Percentiles rank a stretch among this genome's conserved stretches.
Evolutionary conservation across 2,797 vertebrate genomes (phyloP).

Genomic region (Anableps anableps): DNA sequence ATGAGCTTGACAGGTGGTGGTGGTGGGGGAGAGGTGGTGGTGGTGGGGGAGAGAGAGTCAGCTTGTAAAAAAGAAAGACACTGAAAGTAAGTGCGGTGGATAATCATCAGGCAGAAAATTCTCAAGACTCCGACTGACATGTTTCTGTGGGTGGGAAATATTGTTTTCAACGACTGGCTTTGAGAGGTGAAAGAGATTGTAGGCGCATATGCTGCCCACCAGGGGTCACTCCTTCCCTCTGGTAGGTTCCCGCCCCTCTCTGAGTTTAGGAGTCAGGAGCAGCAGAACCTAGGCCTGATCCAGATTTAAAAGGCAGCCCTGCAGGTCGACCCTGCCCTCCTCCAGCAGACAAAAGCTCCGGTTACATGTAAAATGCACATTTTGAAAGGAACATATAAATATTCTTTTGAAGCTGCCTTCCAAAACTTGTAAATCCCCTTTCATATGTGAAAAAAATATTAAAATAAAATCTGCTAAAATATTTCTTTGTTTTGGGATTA

Average conservation of each 20-base stretch:
- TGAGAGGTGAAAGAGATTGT: constrained; percentile 3
- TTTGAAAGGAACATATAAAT: constrained; percentile 67
- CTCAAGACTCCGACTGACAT: constrained; percentile 11
- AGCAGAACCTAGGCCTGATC: constrained; percentile 42
- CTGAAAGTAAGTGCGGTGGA: constrained; percentile 25
- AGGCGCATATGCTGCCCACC: constrained; percentile 58
- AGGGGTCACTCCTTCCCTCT: constrained; percentile 75
- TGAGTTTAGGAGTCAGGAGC: background rate
- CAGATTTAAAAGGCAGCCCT: constrained; percentile 45
- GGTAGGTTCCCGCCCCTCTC: background rate
- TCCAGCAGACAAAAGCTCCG: constrained; percentile 56
- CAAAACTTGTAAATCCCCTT: constrained; percentile 62
- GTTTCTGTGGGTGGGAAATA: constrained; percentile 24
- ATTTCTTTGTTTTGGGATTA: constrained; percentile 57
- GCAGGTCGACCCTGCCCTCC: constrained; percentile 38
- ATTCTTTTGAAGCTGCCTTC: constrained; percentile 71
- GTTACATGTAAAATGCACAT: constrained; percentile 66
- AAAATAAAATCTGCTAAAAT: constrained; percentile 54
- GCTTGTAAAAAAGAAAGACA: constrained; percentile 47
- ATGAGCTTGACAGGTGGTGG: constrained; percentile 50
- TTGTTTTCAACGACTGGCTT: constrained; percentile 17
- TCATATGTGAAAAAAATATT: constrained; percentile 43
- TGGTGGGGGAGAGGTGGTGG: constrained; percentile 41
- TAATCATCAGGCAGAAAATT: constrained; percentile 30
- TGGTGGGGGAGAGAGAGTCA: constrained; percentile 49